phyloP scores from a whole-genome alignment of 2,888 invertebrate species.

The Leistus spinibarbis region DNA sequence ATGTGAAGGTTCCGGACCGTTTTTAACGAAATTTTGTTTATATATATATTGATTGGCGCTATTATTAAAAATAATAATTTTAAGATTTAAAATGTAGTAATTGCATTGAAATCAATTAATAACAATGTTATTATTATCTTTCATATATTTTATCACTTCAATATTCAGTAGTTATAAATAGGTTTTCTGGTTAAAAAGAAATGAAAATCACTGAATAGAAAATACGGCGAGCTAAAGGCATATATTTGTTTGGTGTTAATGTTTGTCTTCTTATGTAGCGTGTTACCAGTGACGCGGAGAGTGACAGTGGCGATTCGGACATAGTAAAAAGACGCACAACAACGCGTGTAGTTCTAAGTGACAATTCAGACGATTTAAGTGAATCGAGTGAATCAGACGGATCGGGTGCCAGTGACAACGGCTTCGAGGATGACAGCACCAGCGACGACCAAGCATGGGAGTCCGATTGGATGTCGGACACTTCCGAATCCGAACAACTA shows the following conservation, averaged over 20 bases:
- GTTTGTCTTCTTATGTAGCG: constrained; percentile 47
- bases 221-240: no score
- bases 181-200: no score
- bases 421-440: constrained; percentile 50
- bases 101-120: no score
- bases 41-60: no score
- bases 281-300: constrained; percentile 58
- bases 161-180: no score
- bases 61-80: no score
- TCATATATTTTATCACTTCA: no score
- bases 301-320: constrained; percentile 55
- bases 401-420: constrained; percentile 38
- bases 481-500: constrained; percentile 6
- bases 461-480: constrained; percentile 22
- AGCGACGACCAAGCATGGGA: constrained; percentile 45
- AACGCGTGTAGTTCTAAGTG: constrained; percentile 43
- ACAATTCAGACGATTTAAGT: constrained; percentile 44
- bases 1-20: no score
- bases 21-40: no score
- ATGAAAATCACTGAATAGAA: no score
- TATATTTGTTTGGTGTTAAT: background rate
- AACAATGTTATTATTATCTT: no score
- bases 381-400: constrained; percentile 34
- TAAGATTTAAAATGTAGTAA: no score
- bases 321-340: constrained; percentile 44